A percentile compares a stretch with the other conserved stretches of the same genome.
These are phyloP conservation scores for Acleris cristana DNA, from an alignment of 2,888 invertebrate genomes.

Conservation along the genomic window DNA sequence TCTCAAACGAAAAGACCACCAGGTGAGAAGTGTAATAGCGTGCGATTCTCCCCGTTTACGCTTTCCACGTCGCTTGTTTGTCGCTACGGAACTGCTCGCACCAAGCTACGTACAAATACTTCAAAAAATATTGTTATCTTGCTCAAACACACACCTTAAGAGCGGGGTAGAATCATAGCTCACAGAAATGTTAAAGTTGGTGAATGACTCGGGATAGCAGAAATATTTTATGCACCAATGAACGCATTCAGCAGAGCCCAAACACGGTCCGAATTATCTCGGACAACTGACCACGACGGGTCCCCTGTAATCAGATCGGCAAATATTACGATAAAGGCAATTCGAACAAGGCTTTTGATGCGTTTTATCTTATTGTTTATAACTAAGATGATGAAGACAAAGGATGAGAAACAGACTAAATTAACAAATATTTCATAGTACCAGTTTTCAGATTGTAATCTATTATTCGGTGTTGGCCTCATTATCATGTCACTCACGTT, in stretches of 20 bases:
- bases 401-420: too few species aligned
- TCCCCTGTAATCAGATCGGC: constrained; percentile 74
- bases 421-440: too few species aligned
- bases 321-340: constrained; percentile 76
- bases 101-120: not conserved
- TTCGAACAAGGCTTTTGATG: constrained; percentile 53
- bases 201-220: constrained; percentile 20
- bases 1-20: constrained; percentile 50
- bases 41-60: constrained; percentile 69
- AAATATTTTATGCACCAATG: constrained; percentile 82
- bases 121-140: constrained; percentile 1
- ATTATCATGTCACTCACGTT: too few species aligned
- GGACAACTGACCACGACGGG: constrained; percentile 77
- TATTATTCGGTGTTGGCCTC: too few species aligned
- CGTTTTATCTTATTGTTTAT: constrained; percentile 17
- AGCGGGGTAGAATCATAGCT: constrained; percentile 8
- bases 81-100: constrained; percentile 46
- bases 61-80: constrained; percentile 60
- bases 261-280: constrained; percentile 74
- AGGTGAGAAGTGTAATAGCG: constrained; percentile 78
- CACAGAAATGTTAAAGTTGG: not conserved
- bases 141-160: not conserved
- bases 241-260: constrained; percentile 63
- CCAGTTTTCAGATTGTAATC: too few species aligned
- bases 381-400: constrained; percentile 1